Evolutionary conservation across 2,888 invertebrate species (phyloP), one percentile per base, ranked within the genome.

Genomic region (Cerastoderma edule): DNA sequence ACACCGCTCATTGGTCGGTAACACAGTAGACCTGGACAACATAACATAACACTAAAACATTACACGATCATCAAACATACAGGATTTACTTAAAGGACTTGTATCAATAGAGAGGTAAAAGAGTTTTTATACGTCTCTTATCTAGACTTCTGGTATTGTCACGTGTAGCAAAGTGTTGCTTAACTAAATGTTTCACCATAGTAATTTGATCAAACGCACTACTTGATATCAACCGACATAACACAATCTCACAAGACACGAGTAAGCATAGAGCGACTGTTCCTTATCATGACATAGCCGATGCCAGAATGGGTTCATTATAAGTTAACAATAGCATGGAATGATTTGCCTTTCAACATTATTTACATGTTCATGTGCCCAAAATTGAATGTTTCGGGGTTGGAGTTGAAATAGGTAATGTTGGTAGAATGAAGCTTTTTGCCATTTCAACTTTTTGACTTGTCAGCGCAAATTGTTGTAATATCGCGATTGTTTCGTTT

Each of bases 1-100:
- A 77, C 68, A 28, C 83, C 79, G 50, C 80, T 80, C 75, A 80
- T 57, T 46, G 80, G 80, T 19, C 78, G 72, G 28, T 83, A 83
- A 57, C 79, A 83, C 5, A 60, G 50, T n/a, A 77, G 39, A 60
- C 79, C 82, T 79, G 70, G 19, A 66, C 54, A 63, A 16, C 46
- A 56, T 53, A 48, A 10, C 66, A 33, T 19, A 30, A 16, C 39
- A 13, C 10, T 39, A 39, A 16, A 8, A 39, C 16, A 16, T 10
- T 39, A 8, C 39, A 19, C 53, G 22, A n/a, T 19, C 16, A 22
- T 60, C 3, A n/a, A 13, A n/a, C 13, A 66, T 22, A 33, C n/a
- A n/a, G n/a, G n/a, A n/a, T n/a, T n/a, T n/a, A n/a, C n/a, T n/a
- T n/a, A n/a, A n/a, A n/a, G n/a, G n/a, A 39, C 10, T 39, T 39